These are phyloP conservation scores for Oncorhynchus mykiss DNA, from an alignment of 2,113 vertebrate genomes.

Conservation along the genomic window DNA sequence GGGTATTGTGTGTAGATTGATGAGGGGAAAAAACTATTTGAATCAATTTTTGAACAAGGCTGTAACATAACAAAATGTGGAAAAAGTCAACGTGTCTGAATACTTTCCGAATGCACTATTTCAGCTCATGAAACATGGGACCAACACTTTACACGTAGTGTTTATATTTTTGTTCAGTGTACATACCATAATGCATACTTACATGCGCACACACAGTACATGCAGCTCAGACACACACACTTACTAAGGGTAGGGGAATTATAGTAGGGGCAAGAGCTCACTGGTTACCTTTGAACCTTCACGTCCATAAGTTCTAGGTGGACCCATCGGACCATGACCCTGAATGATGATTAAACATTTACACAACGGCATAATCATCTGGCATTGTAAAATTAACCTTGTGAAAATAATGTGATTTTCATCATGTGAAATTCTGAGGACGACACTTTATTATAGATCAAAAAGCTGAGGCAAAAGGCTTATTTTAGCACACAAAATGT, in stretches of 20 bases:
- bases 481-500: background rate
- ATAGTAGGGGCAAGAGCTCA: background rate
- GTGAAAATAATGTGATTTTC: background rate
- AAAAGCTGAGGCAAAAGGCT: no score
- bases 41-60: no score
- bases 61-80: no score
- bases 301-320: conserved; percentile 41
- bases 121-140: no score
- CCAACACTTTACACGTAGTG: no score
- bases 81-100: no score
- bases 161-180: no score
- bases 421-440: no score
- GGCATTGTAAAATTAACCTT: background rate
- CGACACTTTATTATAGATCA: no score
- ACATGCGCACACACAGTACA: conserved; percentile 1
- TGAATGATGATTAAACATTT: conserved; percentile 7
- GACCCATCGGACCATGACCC: conserved; percentile 43
- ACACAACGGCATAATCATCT: background rate
- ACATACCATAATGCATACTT: background rate
- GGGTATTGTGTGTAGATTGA: no score
- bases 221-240: background rate
- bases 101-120: no score
- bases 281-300: conserved; percentile 45
- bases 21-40: no score
- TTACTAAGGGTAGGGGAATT: background rate